Percentiles rank a stretch among this genome's conserved stretches.
These are phyloP conservation scores for Meloidogyne hapla DNA, from an alignment of 1,140 invertebrate genomes.

Conservation along the genomic window DNA sequence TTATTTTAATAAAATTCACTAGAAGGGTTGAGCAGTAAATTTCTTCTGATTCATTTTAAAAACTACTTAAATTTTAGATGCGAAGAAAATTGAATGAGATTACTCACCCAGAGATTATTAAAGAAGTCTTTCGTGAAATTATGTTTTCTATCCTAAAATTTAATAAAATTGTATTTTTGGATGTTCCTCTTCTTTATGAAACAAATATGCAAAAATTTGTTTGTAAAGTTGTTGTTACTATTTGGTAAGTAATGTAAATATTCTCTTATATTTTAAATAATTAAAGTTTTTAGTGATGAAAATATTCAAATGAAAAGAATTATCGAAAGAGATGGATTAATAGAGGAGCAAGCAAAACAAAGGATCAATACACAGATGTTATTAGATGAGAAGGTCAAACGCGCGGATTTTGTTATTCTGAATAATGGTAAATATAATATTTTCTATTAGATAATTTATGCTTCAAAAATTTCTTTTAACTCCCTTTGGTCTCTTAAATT, in stretches of 20 bases:
- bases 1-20: neutral
- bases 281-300: neutral
- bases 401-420: conserved; percentile 3
- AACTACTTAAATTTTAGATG: neutral
- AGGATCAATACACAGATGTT: conserved; percentile 17
- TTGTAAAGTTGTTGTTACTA: conserved; percentile 8
- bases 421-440: conserved; percentile 20
- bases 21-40: neutral
- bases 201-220: conserved; percentile 18
- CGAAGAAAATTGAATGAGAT: conserved; percentile 10
- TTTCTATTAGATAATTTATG: neutral
- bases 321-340: conserved; percentile 12
- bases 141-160: neutral
- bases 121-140: conserved; percentile 11
- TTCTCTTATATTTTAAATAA: neutral
- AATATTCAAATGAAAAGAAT: conserved; percentile 19
- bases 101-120: conserved; percentile 10
- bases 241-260: neutral
- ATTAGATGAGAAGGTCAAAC: neutral
- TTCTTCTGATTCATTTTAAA: neutral
- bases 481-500: too few species aligned
- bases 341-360: neutral
- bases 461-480: too few species aligned
- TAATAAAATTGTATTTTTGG: conserved; percentile 20
- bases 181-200: conserved; percentile 24